A percentile compares a stretch with the other conserved stretches of the same genome.
These are phyloP conservation scores for Pristiophorus japonicus DNA, from an alignment of 2,113 vertebrate species.

Conservation along the genomic window DNA sequence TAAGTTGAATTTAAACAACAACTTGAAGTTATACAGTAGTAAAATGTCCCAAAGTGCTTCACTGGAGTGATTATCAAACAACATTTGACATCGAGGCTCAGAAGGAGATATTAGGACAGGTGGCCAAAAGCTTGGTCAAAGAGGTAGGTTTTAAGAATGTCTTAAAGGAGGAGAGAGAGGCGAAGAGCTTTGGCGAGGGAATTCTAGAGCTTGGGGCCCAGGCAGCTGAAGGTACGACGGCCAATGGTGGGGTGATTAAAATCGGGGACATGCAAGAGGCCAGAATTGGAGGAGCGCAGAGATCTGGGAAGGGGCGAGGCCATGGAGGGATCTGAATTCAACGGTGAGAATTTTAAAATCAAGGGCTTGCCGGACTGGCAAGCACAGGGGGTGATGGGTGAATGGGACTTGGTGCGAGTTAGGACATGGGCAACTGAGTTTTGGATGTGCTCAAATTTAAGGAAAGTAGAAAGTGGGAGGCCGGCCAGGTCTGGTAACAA, in stretches of 20 bases:
- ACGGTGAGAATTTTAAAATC: not conserved
- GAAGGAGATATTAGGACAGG: no score
- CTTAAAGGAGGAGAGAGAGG: no score
- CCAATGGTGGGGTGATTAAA: no score
- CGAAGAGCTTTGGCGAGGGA: no score
- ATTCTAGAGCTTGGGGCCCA: no score
- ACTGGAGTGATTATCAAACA: not conserved
- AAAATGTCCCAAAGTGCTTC: not conserved
- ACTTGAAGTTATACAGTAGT: not conserved
- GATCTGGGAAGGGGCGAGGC: not conserved
- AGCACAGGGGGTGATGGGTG: no score
- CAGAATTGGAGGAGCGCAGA: not conserved
- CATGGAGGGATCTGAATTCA: not conserved
- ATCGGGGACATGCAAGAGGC: no score
- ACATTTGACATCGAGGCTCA: not conserved
- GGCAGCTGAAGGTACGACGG: no score
- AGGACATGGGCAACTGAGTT: not conserved
- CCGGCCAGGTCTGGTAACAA: no score
- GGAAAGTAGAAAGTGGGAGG: not conserved
- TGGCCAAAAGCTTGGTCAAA: no score
- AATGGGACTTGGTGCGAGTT: not conserved
- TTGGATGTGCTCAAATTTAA: not conserved
- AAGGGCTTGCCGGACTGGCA: not conserved
- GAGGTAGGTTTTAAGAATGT: no score
- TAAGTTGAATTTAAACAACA: not conserved